These are phyloP conservation scores for Lerista edwardsae DNA, from an alignment of 2,797 vertebrate genomes.

Conservation along the genomic window DNA sequence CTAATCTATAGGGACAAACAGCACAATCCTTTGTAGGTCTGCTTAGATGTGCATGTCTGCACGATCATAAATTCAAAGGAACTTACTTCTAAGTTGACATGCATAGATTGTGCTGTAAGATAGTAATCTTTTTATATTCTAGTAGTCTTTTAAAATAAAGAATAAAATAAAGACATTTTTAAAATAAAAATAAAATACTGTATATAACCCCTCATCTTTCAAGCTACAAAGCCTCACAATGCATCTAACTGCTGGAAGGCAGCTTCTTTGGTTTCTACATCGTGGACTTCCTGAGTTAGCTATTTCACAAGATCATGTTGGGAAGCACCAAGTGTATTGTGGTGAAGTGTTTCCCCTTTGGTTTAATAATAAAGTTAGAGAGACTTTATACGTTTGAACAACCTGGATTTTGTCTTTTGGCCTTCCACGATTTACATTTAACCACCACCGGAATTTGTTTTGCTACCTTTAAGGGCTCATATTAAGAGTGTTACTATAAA, in stretches of 20 bases:
- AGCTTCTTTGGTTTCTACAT: too few species aligned
- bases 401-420: neutral
- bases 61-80: too few species aligned
- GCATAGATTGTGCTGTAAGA: neutral
- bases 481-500: slow-evolving; percentile 12
- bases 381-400: neutral
- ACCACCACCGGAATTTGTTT: neutral
- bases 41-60: too few species aligned
- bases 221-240: too few species aligned
- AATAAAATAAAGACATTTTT: too few species aligned
- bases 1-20: neutral
- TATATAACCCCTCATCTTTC: too few species aligned
- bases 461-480: slow-evolving; percentile 3
- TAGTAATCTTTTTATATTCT: neutral
- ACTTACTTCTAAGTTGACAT: too few species aligned
- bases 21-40: too few species aligned
- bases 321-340: neutral
- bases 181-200: too few species aligned
- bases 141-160: neutral
- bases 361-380: neutral
- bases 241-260: too few species aligned
- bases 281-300: neutral
- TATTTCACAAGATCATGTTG: neutral
- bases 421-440: neutral
- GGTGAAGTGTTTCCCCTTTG: neutral